phyloP scores from a whole-genome alignment of 2,888 invertebrate genomes.

The Zhengitettix transpicula region DNA sequence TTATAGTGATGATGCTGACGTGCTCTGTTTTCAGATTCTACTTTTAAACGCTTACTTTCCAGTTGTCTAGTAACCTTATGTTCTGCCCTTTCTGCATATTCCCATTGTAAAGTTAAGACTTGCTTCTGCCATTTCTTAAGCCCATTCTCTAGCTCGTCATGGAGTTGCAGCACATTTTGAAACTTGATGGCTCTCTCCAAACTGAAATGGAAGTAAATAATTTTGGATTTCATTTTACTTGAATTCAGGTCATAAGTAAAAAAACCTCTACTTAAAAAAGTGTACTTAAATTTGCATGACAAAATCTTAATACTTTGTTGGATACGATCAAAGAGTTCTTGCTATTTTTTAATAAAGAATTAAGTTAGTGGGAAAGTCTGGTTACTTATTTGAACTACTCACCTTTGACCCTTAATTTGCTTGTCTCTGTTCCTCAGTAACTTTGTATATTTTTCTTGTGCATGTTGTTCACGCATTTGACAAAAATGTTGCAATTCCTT shows the following conservation, averaged over 20 bases:
- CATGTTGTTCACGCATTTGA: conserved; percentile 6
- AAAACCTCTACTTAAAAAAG: neutral
- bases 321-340: too few relatives aligned
- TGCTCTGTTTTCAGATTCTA: conserved; percentile 18
- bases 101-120: conserved; percentile 21
- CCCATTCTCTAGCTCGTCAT: conserved; percentile 22
- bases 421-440: conserved; percentile 7
- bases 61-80: conserved; percentile 20
- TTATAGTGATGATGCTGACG: conserved; percentile 17
- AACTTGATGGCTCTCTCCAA: conserved; percentile 17
- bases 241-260: neutral
- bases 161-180: conserved; percentile 21
- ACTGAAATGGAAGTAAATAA: conserved; percentile 11
- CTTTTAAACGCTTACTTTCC: conserved; percentile 17
- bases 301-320: too few relatives aligned
- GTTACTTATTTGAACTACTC: neutral
- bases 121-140: conserved; percentile 25
- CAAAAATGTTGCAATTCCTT: conserved; percentile 8
- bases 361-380: too few relatives aligned
- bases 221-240: neutral
- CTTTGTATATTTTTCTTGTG: conserved; percentile 6
- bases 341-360: too few relatives aligned
- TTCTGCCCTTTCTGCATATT: conserved; percentile 21
- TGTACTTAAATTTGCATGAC: too few relatives aligned
- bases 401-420: conserved; percentile 11